phyloP scores from a whole-genome alignment of 2,113 vertebrate genomes.

The Istiophorus platypterus region DNA sequence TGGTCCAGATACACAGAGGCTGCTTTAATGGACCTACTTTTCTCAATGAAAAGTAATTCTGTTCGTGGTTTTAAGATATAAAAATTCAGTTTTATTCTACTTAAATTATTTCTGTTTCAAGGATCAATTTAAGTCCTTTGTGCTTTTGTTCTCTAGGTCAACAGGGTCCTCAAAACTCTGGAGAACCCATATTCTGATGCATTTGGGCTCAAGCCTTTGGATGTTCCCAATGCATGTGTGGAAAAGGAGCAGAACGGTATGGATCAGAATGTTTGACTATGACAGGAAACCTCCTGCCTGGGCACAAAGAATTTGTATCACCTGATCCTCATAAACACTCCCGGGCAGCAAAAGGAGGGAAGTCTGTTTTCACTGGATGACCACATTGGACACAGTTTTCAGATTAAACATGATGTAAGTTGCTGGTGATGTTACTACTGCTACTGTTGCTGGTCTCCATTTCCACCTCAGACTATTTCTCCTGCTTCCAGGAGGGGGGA shows the following conservation, averaged over 20 bases:
- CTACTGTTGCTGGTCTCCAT: not conserved
- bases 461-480: slow-evolving; percentile 22
- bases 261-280: slow-evolving; percentile 63
- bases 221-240: slow-evolving; percentile 23
- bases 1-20: too few species aligned
- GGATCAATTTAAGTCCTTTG: not conserved
- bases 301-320: slow-evolving; percentile 88
- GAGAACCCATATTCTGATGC: slow-evolving; percentile 64
- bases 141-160: slow-evolving; percentile 51
- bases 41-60: not conserved
- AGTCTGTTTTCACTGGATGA: not conserved
- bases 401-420: not conserved
- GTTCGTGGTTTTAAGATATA: not conserved
- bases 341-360: slow-evolving; percentile 7
- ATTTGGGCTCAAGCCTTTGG: slow-evolving; percentile 7
- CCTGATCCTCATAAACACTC: slow-evolving; percentile 91
- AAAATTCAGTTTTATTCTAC: not conserved
- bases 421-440: too few species aligned
- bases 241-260: not conserved
- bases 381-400: not conserved
- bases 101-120: not conserved
- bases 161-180: slow-evolving; percentile 65
- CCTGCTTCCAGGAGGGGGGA: slow-evolving; percentile 14
- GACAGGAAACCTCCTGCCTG: slow-evolving; percentile 87
- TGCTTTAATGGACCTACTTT: not conserved